phyloP scores from a whole-genome alignment of 2,797 vertebrate species.

The Thalassophryne amazonica region DNA sequence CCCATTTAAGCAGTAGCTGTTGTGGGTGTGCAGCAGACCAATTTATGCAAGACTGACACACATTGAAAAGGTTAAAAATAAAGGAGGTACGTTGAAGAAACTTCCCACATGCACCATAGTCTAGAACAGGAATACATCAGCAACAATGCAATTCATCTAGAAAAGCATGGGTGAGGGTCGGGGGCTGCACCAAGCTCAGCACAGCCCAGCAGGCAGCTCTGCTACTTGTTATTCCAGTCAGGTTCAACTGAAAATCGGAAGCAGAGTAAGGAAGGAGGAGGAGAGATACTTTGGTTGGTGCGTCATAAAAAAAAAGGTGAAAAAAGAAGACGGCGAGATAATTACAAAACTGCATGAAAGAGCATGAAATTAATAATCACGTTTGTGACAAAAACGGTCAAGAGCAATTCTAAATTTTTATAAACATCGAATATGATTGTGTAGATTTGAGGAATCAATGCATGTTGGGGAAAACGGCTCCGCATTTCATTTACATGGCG shows the following conservation, averaged over 20 bases:
- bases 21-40: too few relatives aligned
- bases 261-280: constrained; percentile 24
- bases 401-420: background rate
- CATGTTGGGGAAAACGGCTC: background rate
- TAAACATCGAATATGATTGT: background rate
- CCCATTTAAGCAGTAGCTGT: too few relatives aligned
- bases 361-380: constrained; percentile 9
- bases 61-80: background rate
- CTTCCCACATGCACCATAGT: background rate
- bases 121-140: constrained; percentile 37
- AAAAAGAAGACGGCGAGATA: constrained; percentile 20
- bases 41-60: too few relatives aligned
- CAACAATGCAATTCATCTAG: constrained; percentile 38
- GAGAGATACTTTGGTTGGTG: constrained; percentile 29
- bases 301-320: constrained; percentile 32
- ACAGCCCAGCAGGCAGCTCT: constrained; percentile 38
- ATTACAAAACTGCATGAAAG: constrained; percentile 4
- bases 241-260: constrained; percentile 51
- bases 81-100: background rate
- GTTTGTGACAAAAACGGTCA: background rate
- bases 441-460: background rate
- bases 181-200: constrained; percentile 35
- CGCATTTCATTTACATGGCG: background rate
- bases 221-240: constrained; percentile 78
- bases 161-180: constrained; percentile 7